Percentiles rank a stretch among this genome's conserved stretches.
phyloP scores from a whole-genome alignment of 2,888 invertebrate genomes.

The Standfussiana lucernea region DNA sequence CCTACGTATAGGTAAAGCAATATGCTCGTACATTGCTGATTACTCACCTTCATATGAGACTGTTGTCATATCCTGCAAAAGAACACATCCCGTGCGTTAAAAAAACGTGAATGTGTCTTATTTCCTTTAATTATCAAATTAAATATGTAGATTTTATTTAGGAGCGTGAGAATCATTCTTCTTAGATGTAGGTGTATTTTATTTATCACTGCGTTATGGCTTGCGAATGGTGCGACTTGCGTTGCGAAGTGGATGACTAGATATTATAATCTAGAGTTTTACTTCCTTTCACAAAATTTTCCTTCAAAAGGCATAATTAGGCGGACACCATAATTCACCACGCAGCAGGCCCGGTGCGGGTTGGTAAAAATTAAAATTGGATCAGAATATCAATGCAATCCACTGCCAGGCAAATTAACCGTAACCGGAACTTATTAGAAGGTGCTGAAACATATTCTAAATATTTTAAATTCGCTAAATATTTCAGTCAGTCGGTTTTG shows the following conservation, averaged over 20 bases:
- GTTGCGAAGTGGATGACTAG: not conserved
- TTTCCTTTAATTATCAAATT: slow-evolving; percentile 27
- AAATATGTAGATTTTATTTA: slow-evolving; percentile 17
- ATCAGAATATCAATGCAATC: not conserved
- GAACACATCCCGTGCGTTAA: not conserved
- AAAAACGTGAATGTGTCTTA: slow-evolving; percentile 21
- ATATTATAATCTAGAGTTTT: not conserved
- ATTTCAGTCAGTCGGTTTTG: not conserved
- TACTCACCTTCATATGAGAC: slow-evolving; percentile 7
- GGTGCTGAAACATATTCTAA: not conserved
- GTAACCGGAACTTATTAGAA: not conserved
- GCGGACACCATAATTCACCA: not conserved
- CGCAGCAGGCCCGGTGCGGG: not conserved
- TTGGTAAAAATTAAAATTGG: not conserved
- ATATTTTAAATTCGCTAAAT: slow-evolving; percentile 7
- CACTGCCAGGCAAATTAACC: not conserved
- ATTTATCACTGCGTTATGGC: not conserved
- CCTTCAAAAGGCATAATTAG: not conserved
- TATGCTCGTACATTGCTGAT: not conserved
- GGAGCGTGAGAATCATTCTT: slow-evolving; percentile 32
- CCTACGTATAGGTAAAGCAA: not conserved
- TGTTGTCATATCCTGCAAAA: slow-evolving; percentile 43
- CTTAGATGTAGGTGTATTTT: not conserved
- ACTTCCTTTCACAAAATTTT: not conserved
- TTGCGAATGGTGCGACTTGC: not conserved